Conservation (phyloP, 1,140 invertebrate genomes). For the Platyura marginata region DNA sequence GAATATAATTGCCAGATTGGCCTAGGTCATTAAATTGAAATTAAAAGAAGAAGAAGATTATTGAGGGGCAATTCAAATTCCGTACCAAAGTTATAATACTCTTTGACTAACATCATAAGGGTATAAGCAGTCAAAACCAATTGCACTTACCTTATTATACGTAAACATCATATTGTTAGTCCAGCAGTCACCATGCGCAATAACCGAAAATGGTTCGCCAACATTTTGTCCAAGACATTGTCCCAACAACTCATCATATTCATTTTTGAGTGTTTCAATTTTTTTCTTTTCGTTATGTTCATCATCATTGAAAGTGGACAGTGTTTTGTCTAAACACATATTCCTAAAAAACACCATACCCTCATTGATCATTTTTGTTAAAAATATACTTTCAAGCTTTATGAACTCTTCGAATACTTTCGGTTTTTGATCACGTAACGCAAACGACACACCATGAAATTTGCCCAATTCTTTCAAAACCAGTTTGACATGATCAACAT, state of each 20-base stretch:
- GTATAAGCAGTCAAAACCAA: not conserved
- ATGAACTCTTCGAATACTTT: slow-evolving; percentile 10
- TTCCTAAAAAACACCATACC: not conserved
- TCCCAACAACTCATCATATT: not conserved
- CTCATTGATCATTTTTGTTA: not conserved
- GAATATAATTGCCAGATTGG: too few relatives aligned
- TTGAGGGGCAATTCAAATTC: too few relatives aligned
- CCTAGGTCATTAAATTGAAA: too few relatives aligned
- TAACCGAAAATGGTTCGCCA: slow-evolving; percentile 4
- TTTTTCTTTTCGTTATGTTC: not conserved
- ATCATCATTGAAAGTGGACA: slow-evolving; percentile 10
- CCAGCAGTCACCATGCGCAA: slow-evolving; percentile 8
- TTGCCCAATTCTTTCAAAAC: slow-evolving; percentile 18
- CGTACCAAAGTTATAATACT: too few relatives aligned
- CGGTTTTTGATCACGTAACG: slow-evolving; percentile 15
- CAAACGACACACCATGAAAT: slow-evolving; percentile 24
- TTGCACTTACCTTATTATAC: slow-evolving; percentile 28
- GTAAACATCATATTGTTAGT: slow-evolving; percentile 28
- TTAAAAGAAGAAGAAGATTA: too few relatives aligned
- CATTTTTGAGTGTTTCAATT: not conserved
- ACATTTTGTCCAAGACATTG: not conserved
- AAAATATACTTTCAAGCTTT: slow-evolving; percentile 6
- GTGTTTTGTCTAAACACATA: slow-evolving; percentile 18
- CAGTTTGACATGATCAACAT: slow-evolving; percentile 17
- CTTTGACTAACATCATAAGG: too few relatives aligned